Percentiles rank a stretch among this genome's conserved stretches.
These are phyloP conservation scores for Apamea sordens DNA, from an alignment of 2,888 invertebrate species.

Conservation along the genomic window DNA sequence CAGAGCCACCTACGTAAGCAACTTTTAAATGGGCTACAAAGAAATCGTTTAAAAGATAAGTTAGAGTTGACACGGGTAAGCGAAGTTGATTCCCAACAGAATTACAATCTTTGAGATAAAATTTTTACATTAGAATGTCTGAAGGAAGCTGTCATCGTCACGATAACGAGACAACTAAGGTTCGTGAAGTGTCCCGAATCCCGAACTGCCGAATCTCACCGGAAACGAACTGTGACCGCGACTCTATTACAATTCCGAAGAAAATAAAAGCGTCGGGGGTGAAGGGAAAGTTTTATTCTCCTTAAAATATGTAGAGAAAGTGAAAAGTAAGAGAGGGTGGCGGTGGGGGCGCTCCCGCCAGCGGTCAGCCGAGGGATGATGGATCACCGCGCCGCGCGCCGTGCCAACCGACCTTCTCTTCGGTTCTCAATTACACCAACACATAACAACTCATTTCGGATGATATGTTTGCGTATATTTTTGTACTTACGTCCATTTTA, in stretches of 20 bases:
- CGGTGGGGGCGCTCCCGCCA: constrained; percentile 74
- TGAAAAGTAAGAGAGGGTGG: constrained; percentile 88
- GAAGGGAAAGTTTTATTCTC: constrained; percentile 89
- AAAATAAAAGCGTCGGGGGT: constrained; percentile 84
- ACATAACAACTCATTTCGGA: constrained; percentile 80
- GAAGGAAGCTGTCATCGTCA: constrained; percentile 73
- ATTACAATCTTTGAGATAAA: constrained; percentile 77
- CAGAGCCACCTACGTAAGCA: constrained; percentile 51
- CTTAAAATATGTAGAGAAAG: constrained; percentile 91
- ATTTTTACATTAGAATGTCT: constrained; percentile 79
- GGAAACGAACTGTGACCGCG: constrained; percentile 75
- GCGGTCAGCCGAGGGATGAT: constrained; percentile 89
- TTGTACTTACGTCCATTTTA: constrained; percentile 52
- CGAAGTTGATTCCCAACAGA: constrained; percentile 79
- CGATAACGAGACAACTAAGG: constrained; percentile 84
- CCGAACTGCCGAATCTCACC: constrained; percentile 72
- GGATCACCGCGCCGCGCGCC: constrained; percentile 86
- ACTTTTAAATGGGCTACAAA: constrained; percentile 68
- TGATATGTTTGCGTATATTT: constrained; percentile 69
- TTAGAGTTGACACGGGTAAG: constrained; percentile 67
- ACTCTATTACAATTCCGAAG: constrained; percentile 83
- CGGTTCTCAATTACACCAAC: constrained; percentile 88
- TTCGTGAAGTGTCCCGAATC: constrained; percentile 75
- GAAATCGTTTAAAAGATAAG: constrained; percentile 70
- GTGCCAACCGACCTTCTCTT: constrained; percentile 83